Evolutionary conservation across 2,888 invertebrate species (phyloP), one percentile per base, ranked within the genome.

Genomic region (Oxyteleia sp.): DNA sequence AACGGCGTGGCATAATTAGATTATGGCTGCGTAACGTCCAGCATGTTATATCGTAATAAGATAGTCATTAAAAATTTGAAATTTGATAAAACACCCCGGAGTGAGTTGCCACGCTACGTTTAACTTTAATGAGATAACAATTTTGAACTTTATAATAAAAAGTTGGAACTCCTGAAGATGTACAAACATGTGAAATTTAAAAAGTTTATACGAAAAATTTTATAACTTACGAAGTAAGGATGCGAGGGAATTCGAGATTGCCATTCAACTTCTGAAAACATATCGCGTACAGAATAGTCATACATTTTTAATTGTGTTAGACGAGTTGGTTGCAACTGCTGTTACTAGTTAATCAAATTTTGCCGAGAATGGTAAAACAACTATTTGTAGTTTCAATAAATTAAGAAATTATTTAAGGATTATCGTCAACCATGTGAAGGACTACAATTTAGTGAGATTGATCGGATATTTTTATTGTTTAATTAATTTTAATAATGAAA

Each of bases 181-280:
- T 75, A 57, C 45, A 63, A 55, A 63, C 16, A 53, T 63, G 55
- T 26, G 41, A 59, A 51, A 76, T 66, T 59, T 59, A 26, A 66
- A 57, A 66, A 66, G 49, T 76, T 76, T 76, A 64, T 75, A 18
- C n/a, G 29, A 4, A 41, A 32, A 18, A 51, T 23, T 63, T 43
- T 47, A 66, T 57, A 66, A 59, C 23, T 76, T 66, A 18, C n/a
- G 41, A 66, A 66, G 29, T 32, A 38, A 49, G n/a, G 13, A 16
- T n/a, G 49, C 20, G 16, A 53, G 7, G 29, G 45, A 57, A 64
- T 75, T 76, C 18, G 38, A 47, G 29, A 64, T 66, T 59, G 41
- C 16, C 41, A 29, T 66, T 55, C 23, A n/a, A 38, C 26, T 38
- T 49, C 43, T 10, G 10, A 13, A 41, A 53, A 63, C 35, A 61